Conservation (phyloP, 1,140 invertebrate species). For the Batillaria attramentaria region DNA sequence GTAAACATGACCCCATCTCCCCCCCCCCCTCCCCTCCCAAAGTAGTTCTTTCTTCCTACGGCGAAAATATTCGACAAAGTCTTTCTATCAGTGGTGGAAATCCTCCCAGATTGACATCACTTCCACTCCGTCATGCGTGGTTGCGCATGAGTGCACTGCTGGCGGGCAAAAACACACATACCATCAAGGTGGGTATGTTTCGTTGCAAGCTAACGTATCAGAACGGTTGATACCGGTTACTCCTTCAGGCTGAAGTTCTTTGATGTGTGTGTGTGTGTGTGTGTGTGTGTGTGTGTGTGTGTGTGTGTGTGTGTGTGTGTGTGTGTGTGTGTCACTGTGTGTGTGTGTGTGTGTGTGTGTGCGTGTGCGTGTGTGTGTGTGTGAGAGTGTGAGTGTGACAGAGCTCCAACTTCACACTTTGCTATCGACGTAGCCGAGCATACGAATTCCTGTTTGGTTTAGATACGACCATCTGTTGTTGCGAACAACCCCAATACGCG, state of each 20-base stretch:
- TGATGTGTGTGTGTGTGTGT: neutral
- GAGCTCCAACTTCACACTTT: neutral
- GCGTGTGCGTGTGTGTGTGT: neutral
- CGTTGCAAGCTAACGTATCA: neutral
- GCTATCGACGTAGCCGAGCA: neutral
- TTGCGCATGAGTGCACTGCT: too few relatives aligned
- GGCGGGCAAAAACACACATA: too few relatives aligned
- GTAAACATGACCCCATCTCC: too few relatives aligned
- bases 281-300: neutral
- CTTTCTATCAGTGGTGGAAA: too few relatives aligned
- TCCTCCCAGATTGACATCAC: too few relatives aligned
- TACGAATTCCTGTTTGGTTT: neutral
- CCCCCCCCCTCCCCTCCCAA: too few relatives aligned
- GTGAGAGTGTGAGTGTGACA: neutral
- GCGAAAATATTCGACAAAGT: too few relatives aligned
- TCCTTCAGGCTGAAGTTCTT: neutral
- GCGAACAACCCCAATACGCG: too few relatives aligned
- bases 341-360: slow-evolving; percentile 24
- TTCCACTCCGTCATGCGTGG: too few relatives aligned
- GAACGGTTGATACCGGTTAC: neutral
- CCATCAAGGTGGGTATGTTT: neutral
- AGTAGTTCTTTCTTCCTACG: too few relatives aligned
- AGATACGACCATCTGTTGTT: too few relatives aligned
- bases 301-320: slow-evolving; percentile 23
- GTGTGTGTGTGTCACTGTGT: slow-evolving; percentile 21